Conservation (phyloP, 1,140 invertebrate genomes). For the Leguminivora glycinivorella region DNA sequence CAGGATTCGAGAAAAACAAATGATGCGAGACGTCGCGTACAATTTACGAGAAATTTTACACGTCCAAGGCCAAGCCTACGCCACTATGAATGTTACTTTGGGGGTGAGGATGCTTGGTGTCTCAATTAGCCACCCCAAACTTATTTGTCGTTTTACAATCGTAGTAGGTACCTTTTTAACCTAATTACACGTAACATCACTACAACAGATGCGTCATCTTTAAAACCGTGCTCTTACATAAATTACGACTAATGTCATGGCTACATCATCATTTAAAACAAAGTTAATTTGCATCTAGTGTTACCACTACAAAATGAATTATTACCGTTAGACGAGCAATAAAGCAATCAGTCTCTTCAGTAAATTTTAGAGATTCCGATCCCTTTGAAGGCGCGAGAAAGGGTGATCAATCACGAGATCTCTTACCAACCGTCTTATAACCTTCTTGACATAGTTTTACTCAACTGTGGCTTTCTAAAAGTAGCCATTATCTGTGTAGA, state of each 20-base stretch:
- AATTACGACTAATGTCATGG: conserved; percentile 15
- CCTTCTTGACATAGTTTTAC: not conserved
- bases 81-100: too few species aligned
- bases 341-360: conserved; percentile 30
- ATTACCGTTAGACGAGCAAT: conserved; percentile 29
- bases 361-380: conserved; percentile 33
- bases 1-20: too few species aligned
- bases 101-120: too few species aligned
- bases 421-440: conserved; percentile 28
- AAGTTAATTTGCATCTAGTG: conserved; percentile 28
- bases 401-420: conserved; percentile 46
- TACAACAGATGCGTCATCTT: conserved; percentile 10
- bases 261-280: conserved; percentile 18
- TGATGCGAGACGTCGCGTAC: too few species aligned
- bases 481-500: not conserved
- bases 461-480: not conserved
- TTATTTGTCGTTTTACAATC: too few species aligned
- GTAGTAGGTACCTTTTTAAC: not conserved
- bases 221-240: conserved; percentile 28
- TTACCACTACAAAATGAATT: conserved; percentile 8
- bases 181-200: not conserved
- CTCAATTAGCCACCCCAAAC: too few species aligned
- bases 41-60: too few species aligned
- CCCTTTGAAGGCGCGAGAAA: conserved; percentile 27
- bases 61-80: too few species aligned